Evolutionary conservation across 2,888 invertebrate genomes (phyloP).

Genomic region (Eupithecia dodoneata): DNA sequence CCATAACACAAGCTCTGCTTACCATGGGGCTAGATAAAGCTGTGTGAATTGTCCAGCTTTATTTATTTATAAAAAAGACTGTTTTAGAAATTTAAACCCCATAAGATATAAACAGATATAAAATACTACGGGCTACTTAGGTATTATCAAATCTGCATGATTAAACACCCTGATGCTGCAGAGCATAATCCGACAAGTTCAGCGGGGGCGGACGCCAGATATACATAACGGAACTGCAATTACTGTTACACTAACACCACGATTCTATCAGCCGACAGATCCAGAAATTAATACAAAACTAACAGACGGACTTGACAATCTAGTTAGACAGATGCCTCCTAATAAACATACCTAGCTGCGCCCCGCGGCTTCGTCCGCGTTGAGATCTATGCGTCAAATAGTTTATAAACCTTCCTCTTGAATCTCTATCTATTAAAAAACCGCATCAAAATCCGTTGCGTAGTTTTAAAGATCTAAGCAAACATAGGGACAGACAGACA

Average conservation of each 20-base stretch:
- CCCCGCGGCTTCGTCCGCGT: no score
- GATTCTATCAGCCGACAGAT: constrained; percentile 1
- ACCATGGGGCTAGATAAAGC: no score
- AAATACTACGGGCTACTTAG: neutral
- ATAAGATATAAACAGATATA: neutral
- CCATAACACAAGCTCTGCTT: no score
- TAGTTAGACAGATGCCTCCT: neutral
- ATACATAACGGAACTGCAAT: constrained; percentile 41
- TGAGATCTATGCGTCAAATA: no score
- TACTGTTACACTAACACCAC: constrained; percentile 16
- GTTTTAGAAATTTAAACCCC: neutral
- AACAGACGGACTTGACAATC: neutral
- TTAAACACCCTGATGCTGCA: constrained; percentile 30
- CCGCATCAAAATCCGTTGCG: no score
- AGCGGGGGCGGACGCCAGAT: constrained; percentile 44
- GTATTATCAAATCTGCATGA: neutral
- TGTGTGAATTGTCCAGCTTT: no score
- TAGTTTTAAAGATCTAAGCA: no score
- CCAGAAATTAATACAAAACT: neutral
- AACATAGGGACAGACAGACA: no score
- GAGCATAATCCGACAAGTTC: constrained; percentile 29
- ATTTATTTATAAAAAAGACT: neutral
- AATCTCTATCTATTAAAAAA: no score
- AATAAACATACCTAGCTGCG: neutral
- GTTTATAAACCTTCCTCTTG: no score